These are phyloP conservation scores for Drosophila ironensis DNA, from an alignment of 1,140 invertebrate species.

Conservation along the genomic window DNA sequence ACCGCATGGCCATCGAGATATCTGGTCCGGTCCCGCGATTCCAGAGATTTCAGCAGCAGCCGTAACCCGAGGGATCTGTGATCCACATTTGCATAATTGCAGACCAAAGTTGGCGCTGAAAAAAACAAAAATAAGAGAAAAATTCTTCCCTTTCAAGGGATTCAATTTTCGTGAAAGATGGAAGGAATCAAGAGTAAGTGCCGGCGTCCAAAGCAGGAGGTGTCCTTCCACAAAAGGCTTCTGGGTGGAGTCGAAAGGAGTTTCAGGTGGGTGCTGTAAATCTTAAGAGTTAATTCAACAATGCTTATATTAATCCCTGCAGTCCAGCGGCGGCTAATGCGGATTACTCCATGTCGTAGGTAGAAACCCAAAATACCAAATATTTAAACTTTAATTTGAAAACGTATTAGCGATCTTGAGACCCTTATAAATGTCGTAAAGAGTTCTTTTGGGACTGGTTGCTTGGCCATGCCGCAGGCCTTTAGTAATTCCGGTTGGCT, in stretches of 20 bases:
- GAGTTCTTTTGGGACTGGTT: conserved; percentile 53
- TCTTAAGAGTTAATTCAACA: no score
- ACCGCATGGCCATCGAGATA: neutral
- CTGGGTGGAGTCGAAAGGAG: conserved; percentile 14
- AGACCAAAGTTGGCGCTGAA: conserved; percentile 40
- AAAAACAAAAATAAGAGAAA: conserved; percentile 16
- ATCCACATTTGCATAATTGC: conserved; percentile 62
- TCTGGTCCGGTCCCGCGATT: neutral
- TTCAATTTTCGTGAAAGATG: conserved; percentile 32
- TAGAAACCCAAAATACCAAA: neutral
- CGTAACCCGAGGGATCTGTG: conserved; percentile 32
- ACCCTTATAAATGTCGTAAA: conserved; percentile 53
- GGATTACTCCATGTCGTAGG: conserved; percentile 34
- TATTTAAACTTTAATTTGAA: neutral
- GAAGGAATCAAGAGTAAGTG: conserved; percentile 15
- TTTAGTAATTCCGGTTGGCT: conserved; percentile 47
- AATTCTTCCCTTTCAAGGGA: conserved; percentile 25
- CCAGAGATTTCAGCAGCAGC: conserved; percentile 9
- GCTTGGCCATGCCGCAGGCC: conserved; percentile 54
- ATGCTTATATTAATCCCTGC: neutral
- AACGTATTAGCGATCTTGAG: conserved; percentile 32
- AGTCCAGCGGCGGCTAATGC: neutral
- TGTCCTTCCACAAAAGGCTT: conserved; percentile 1
- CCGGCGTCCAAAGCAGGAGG: conserved; percentile 4
- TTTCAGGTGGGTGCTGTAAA: conserved; percentile 41